Conservation (phyloP, 2,888 invertebrate genomes). For the Anagyrus pseudococci region DNA sequence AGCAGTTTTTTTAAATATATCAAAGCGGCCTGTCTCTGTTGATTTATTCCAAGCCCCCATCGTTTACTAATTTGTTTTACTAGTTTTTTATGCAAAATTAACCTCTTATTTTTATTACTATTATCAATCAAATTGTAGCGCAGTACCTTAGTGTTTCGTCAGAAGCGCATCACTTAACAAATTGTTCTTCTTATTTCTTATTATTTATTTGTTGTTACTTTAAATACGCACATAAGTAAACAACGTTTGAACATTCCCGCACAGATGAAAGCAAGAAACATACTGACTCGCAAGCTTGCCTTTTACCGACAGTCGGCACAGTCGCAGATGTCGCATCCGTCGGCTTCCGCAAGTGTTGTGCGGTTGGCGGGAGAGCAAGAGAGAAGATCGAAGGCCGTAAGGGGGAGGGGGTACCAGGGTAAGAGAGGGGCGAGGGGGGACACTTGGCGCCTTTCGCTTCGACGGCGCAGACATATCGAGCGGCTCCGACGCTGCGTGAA, state of each 20-base stretch:
- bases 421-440: slow-evolving; percentile 7
- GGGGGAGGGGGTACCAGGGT: neutral
- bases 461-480: slow-evolving; percentile 19
- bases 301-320: neutral
- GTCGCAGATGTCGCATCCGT: neutral
- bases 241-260: too few relatives aligned
- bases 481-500: slow-evolving; percentile 26
- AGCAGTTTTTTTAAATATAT: slow-evolving; percentile 59
- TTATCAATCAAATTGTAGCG: neutral
- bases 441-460: slow-evolving; percentile 3
- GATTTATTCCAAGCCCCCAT: too few relatives aligned
- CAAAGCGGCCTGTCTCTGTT: too few relatives aligned
- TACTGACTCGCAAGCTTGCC: neutral
- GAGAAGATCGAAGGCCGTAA: too few relatives aligned
- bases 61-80: neutral
- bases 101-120: neutral
- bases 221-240: too few relatives aligned
- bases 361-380: too few relatives aligned
- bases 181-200: too few relatives aligned
- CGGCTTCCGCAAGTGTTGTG: neutral
- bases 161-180: too few relatives aligned
- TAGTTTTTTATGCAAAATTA: neutral
- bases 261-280: too few relatives aligned
- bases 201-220: too few relatives aligned
- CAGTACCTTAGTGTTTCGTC: neutral